These are phyloP conservation scores for Budorcas taxicolor DNA, from an alignment of 2,113 vertebrate species.

Conservation along the genomic window DNA sequence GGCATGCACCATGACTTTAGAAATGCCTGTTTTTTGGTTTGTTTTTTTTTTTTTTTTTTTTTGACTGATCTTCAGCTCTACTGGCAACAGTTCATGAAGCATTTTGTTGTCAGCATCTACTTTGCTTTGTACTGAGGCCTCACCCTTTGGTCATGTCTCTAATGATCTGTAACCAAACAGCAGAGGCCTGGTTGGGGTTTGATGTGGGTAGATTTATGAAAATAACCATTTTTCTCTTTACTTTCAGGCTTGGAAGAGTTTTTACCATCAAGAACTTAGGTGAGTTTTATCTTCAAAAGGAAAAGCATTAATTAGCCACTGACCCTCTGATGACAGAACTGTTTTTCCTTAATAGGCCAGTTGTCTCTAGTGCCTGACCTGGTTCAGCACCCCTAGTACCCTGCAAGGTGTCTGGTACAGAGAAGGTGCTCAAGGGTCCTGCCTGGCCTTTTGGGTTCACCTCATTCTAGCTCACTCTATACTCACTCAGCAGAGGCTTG, in stretches of 20 bases:
- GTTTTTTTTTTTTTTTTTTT: neutral
- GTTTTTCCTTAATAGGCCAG: neutral
- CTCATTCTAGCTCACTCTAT: neutral
- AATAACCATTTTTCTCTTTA: constrained; percentile 13
- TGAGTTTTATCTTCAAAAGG: constrained; percentile 37
- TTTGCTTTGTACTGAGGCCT: neutral
- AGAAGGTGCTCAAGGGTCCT: neutral
- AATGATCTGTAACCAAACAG: neutral
- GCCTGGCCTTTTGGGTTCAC: accelerated
- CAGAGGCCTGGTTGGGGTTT: neutral
- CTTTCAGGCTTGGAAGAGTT: constrained; percentile 60
- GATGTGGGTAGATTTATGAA: neutral
- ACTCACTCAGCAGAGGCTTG: neutral
- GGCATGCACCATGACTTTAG: accelerated
- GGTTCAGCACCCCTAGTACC: neutral
- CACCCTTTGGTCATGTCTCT: neutral
- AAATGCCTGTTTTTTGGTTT: neutral
- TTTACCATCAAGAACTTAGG: constrained; percentile 25
- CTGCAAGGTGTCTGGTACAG: neutral
- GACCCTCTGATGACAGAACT: neutral
- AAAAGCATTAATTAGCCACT: neutral
- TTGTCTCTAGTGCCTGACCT: neutral
- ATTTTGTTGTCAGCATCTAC: neutral
- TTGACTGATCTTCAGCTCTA: too few relatives aligned
- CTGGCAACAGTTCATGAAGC: too few relatives aligned